Base-by-base conservation (phyloP, 2,888 invertebrate genomes). In the Aleiodes testaceus region DNA sequence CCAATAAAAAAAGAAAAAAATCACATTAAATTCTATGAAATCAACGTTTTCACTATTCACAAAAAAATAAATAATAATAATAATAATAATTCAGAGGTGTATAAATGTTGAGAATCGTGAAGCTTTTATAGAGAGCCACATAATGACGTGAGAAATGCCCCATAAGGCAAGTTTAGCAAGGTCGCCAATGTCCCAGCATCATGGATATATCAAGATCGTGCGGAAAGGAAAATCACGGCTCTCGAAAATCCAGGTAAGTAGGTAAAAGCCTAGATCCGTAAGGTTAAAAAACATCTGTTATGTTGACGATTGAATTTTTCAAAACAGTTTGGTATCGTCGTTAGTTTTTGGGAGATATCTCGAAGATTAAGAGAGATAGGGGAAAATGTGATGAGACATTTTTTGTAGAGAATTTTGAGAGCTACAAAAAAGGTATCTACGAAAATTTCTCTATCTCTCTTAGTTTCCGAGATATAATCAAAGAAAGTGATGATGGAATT, bases 221-320 rank as follows among this genome's bases (percentile, higher is more conserved):
- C 44, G 53, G 69, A 69, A 69, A 69, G 69, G 52, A 69, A 69
- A 69, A 69, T 69, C 52, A 63, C 47, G 53, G 64, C 47, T 70
- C 64, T 69, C 44, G 53, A 64, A 69, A 52, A 69, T 53, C 44
- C 64, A 64, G 69, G 69, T 69, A 64, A 69, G 69, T 69, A 69
- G 70, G 70, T 65, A 69, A 55, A 65, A 53, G 52, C 65, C 69
- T 69, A 69, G 52, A 69, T 64, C 11, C 30, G 22, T 47, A 59
- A 69, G 52, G 36, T 63, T 47, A 44, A 36, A 59, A 36, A 36
- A 7, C 9, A 22, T 22, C 52, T 22, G 26, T 26, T 26, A 52
- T 53, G 53, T 53, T 53, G 20, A n/a, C 12, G 4, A 30, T 52
- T 53, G 18, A 3, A 20, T 16, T 49, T 12, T 49, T 49, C 16